Evolutionary conservation across 2,113 vertebrate species (phyloP).

Genomic region (Zootoca vivipara): DNA sequence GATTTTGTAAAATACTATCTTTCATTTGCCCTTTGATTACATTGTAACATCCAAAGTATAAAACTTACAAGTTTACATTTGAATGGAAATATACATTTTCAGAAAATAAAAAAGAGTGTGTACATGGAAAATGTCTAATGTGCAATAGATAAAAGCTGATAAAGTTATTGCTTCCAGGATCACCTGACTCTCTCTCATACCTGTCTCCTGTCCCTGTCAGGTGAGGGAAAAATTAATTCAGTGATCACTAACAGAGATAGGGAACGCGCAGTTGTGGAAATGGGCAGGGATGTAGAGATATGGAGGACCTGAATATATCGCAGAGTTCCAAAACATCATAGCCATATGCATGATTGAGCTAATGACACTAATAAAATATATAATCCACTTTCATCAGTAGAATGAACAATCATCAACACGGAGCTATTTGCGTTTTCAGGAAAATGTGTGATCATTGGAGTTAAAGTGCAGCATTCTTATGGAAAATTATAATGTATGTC

Average conservation of each 20-base stretch:
- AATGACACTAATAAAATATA: not conserved
- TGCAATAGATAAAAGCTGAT: not conserved
- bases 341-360: not conserved
- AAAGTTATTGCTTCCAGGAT: constrained; percentile 18
- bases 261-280: not conserved
- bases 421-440: not conserved
- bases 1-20: constrained; percentile 43
- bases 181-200: fast-evolving
- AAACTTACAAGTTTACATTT: constrained; percentile 48
- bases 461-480: not conserved
- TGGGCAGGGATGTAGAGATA: not conserved
- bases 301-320: not conserved
- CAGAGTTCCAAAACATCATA: not conserved
- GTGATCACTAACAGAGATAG: not conserved
- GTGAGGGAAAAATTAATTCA: not conserved
- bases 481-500: not conserved
- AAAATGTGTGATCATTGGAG: not conserved
- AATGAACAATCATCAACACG: not conserved
- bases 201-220: not conserved
- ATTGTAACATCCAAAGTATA: constrained; percentile 21
- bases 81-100: not conserved
- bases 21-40: constrained; percentile 45
- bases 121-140: not conserved
- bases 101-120: not conserved
- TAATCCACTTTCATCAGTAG: not conserved